Base-by-base conservation (phyloP, 2,113 vertebrate species). In the Pithys albifrons region DNA sequence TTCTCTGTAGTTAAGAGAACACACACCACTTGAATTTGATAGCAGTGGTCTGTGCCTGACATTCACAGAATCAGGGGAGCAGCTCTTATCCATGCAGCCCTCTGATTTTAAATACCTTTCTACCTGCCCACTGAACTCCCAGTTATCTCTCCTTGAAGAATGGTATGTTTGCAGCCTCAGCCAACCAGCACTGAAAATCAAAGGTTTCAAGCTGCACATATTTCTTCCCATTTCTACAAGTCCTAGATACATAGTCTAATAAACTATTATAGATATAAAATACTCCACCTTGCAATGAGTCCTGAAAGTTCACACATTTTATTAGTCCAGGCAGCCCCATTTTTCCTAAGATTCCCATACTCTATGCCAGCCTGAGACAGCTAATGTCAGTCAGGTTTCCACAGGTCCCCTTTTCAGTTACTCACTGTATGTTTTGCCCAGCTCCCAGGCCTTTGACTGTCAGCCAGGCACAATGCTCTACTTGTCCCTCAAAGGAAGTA, bases 1-100 rank as follows among this genome's bases (percentile, higher is more conserved):
- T 96, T 84, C 85, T 95, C 82, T 81, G 80, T 64, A 90, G 85
- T 84, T 88, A 93, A 85, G 64, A 93, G 93, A 94, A 65, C 90
- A 93, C 93, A 87, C 81, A 86, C 49, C 61, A 76, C 90, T 95
- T 92, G 64, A 61, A 85, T 96, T 75, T 83, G 74, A 77, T 93
- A 93, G 65, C 4, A 0, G 49, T 92, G 75, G 51, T 48, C 70
- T 61, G 64, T 85, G 76, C 69, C 77, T 96, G 92, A 90, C 69
- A 10, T 90, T 71, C 8, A 2, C 28, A 31, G 65, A 74, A 54
- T 35, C 64, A 57, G 55, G 49, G 85, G 62, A 88, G 85, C n/a
- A 61, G 78, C 69, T 82, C 62, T 95, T 94, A 94, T n/a, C 92
- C 59, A 18, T 49, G 27, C 57, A 91, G 84, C 66, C 55, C 71